phyloP scores from a whole-genome alignment of 2,113 vertebrate species.

The Romanogobio albipinnatus region DNA sequence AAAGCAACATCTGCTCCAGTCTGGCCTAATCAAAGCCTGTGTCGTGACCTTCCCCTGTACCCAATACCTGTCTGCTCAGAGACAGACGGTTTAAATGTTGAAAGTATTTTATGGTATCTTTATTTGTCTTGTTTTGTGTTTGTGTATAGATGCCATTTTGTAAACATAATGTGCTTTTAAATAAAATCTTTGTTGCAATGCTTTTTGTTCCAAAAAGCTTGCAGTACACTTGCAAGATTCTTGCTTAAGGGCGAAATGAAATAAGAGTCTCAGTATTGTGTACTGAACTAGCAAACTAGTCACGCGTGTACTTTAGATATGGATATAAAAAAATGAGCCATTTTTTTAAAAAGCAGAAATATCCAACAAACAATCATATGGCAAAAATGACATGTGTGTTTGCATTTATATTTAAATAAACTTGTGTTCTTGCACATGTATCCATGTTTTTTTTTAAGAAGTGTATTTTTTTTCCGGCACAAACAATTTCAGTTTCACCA shows the following conservation, averaged over 20 bases:
- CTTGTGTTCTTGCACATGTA: background rate
- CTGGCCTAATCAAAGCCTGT: conserved; percentile 2
- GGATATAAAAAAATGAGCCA: background rate
- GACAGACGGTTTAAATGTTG: background rate
- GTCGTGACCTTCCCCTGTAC: background rate
- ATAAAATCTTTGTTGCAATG: background rate
- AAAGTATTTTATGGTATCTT: conserved; percentile 25
- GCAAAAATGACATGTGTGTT: background rate
- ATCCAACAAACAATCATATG: background rate
- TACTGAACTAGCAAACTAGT: background rate
- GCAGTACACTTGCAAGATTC: background rate
- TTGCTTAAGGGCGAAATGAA: background rate
- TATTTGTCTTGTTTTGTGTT: conserved; percentile 40
- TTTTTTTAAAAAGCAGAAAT: background rate
- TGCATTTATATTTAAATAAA: background rate
- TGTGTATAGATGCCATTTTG: conserved; percentile 41
- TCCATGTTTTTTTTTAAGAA: background rate
- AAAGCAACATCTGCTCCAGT: background rate
- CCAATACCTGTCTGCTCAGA: background rate
- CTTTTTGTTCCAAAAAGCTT: background rate
- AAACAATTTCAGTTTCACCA: background rate
- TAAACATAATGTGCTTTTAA: conserved; percentile 34
- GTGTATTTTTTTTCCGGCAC: background rate
- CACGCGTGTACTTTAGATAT: background rate
- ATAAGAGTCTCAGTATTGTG: background rate